Evolutionary conservation across 2,797 vertebrate genomes (phyloP), one percentile per base, ranked within the genome.

Genomic region (Tiaroga cobitis): DNA sequence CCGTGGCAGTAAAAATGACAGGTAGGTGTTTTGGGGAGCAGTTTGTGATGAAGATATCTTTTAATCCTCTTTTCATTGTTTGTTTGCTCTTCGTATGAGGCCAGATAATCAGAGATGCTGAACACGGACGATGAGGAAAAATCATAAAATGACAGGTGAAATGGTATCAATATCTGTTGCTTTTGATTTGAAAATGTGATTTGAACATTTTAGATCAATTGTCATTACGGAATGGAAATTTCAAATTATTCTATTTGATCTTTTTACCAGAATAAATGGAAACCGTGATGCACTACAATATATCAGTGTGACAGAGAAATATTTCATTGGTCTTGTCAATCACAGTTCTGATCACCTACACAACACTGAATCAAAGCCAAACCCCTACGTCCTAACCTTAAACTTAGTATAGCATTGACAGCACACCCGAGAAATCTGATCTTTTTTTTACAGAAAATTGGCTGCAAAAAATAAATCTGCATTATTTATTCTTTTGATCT

Each of bases 61-160:
- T 85, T 79, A 90, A 88, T 82, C 51, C 26, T 51, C 72, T 82
- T 80, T 87, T 54, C 34, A 72, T 84, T 49, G 37, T 81, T 85
- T 81, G 74, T 84, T 69, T 84, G 81, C n/a, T 41, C 26, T 67
- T 65, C 21, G 18, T 65, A 76, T 65, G 37, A 56, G 34, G 87
- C 65, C 43, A 81, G 84, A 51, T 77, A 80, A 89, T 68, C 37
- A 83, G 63, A 84, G 73, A 51, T 32, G 72, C 59, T 72, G 70
- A 73, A 69, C 70, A 61, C 13, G 19, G 24, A 82, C 26, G 72
- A 43, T 10, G n/a, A 46, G 21, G 13, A 39, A 32, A 76, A 75
- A 51, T 65, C 21, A 21, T 43, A 6, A 73, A 26, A n/a, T n/a
- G n/a, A n/a, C n/a, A n/a, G n/a, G n/a, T n/a, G n/a, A n/a, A n/a